phyloP scores from a whole-genome alignment of 2,113 vertebrate genomes.

The Platichthys stellatus region DNA sequence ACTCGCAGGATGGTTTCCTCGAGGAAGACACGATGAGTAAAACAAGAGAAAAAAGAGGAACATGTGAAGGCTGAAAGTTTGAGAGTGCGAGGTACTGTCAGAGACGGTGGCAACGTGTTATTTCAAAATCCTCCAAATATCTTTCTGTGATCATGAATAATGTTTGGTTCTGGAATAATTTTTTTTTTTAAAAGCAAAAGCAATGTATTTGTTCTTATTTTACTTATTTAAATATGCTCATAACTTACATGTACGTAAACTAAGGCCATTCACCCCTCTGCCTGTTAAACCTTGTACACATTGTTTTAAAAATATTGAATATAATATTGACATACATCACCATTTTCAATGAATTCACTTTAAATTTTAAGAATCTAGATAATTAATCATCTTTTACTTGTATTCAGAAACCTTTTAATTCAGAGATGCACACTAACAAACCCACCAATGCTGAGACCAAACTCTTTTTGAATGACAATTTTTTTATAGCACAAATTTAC shows the following conservation, averaged over 20 bases:
- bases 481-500: not conserved
- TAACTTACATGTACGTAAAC: not conserved
- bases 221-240: conserved; percentile 3
- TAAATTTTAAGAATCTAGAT: not conserved
- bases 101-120: not conserved
- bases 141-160: not conserved
- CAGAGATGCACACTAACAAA: not conserved
- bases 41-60: conserved; percentile 6
- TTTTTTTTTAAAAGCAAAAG: too few relatives aligned
- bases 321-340: not conserved
- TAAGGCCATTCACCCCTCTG: not conserved
- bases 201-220: too few relatives aligned
- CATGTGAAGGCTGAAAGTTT: conserved; percentile 6
- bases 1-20: conserved; percentile 14
- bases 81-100: not conserved
- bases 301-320: not conserved
- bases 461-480: too few relatives aligned
- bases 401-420: not conserved
- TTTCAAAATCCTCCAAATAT: not conserved
- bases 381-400: not conserved
- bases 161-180: not conserved
- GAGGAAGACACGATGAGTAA: not conserved
- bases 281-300: not conserved
- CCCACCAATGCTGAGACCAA: too few relatives aligned
- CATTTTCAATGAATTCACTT: not conserved